A percentile compares a stretch with the other conserved stretches of the same genome.
These are phyloP conservation scores for Phortica magna DNA, from an alignment of 2,888 invertebrate genomes.

Conservation along the genomic window DNA sequence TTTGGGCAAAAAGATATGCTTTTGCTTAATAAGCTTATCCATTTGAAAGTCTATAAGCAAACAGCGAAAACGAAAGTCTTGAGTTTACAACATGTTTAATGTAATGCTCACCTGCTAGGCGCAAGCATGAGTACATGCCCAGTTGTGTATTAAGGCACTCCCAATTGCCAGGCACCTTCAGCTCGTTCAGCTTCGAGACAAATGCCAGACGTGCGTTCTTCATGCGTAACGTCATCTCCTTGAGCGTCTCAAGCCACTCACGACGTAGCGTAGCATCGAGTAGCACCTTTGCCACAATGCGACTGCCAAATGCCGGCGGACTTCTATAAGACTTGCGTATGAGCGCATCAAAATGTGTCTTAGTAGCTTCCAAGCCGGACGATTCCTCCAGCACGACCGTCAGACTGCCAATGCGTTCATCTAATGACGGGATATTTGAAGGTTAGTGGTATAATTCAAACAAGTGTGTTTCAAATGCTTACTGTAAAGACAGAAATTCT, in stretches of 20 bases:
- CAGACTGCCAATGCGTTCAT: slow-evolving; percentile 49
- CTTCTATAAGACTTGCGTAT: slow-evolving; percentile 22
- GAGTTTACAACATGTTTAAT: neutral
- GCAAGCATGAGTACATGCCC: slow-evolving; percentile 43
- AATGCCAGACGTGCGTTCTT: slow-evolving; percentile 42
- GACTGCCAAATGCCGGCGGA: slow-evolving; percentile 41
- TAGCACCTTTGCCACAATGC: slow-evolving; percentile 50
- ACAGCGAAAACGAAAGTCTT: neutral
- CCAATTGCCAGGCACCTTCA: slow-evolving; percentile 51
- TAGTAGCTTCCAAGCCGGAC: slow-evolving; percentile 39
- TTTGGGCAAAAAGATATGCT: slow-evolving; percentile 50
- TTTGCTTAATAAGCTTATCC: slow-evolving; percentile 31
- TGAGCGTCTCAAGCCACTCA: slow-evolving; percentile 45
- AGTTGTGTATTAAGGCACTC: slow-evolving; percentile 42
- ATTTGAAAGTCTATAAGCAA: slow-evolving; percentile 33
- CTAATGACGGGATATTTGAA: neutral
- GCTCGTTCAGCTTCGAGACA: slow-evolving; percentile 36
- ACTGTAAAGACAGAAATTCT: slow-evolving; percentile 54
- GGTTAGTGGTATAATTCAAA: no score
- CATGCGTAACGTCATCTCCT: slow-evolving; percentile 41
- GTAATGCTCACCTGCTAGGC: slow-evolving; percentile 17
- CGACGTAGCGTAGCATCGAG: slow-evolving; percentile 29
- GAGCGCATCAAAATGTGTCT: slow-evolving; percentile 44
- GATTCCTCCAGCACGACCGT: slow-evolving; percentile 47
- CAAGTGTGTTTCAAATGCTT: slow-evolving; percentile 18